Percentiles rank a stretch among this genome's conserved stretches.
Evolutionary conservation across 2,888 invertebrate genomes (phyloP).

Genomic region (Prionchulus punctatus): DNA sequence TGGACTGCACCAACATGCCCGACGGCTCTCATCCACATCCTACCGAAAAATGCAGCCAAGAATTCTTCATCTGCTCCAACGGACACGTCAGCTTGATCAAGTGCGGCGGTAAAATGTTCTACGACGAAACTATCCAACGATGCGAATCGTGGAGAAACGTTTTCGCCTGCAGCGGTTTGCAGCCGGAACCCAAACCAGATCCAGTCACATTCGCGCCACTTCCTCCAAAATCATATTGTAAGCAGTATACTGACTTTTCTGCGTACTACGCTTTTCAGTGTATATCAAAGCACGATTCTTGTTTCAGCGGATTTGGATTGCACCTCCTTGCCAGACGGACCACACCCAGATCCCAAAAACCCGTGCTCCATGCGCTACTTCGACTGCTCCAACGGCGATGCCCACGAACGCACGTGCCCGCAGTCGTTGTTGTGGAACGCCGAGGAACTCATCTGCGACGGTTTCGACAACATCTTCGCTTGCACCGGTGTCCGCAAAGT

Average conservation of each 20-base stretch:
- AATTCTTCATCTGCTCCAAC: not conserved
- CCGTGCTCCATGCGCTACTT: not conserved
- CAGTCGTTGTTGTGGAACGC: not conserved
- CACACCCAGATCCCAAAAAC: not conserved
- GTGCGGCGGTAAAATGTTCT: not conserved
- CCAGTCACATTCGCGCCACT: too few relatives aligned
- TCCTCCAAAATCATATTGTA: too few relatives aligned
- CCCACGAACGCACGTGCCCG: not conserved
- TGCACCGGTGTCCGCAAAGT: not conserved
- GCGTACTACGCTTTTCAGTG: too few relatives aligned
- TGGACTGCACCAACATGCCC: not conserved
- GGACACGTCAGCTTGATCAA: not conserved
- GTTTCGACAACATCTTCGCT: not conserved
- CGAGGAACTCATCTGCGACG: not conserved
- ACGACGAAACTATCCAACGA: not conserved
- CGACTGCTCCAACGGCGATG: not conserved
- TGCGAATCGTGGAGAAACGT: not conserved
- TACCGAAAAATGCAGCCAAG: not conserved
- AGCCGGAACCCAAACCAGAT: not conserved
- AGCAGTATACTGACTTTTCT: too few relatives aligned
- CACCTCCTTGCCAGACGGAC: not conserved
- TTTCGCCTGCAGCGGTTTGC: slow-evolving; percentile 1
- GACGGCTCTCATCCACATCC: not conserved
- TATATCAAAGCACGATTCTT: too few relatives aligned
- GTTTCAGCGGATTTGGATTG: not conserved